phyloP scores from a whole-genome alignment of 2,888 invertebrate species.

The Pristionchus japonicus region DNA sequence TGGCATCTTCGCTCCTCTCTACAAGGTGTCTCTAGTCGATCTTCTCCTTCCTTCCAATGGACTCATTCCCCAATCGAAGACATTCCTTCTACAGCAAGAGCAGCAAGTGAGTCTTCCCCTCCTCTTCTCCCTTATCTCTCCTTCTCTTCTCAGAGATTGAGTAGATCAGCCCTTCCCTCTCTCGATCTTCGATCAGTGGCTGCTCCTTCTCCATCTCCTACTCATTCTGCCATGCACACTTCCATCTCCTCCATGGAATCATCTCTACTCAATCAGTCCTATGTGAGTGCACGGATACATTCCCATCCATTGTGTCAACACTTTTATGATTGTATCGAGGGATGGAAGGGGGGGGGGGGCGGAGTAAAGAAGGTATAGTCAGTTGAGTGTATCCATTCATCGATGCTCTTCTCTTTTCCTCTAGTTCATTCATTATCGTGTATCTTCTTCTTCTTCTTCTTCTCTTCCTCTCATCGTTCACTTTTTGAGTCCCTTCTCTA shows the following conservation, averaged over 20 bases:
- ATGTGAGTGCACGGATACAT: slow-evolving; percentile 14
- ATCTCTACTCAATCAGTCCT: slow-evolving; percentile 37
- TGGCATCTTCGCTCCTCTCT: slow-evolving; percentile 82
- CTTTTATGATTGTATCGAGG: not conserved
- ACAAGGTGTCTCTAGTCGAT: slow-evolving; percentile 55
- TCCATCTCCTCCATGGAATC: slow-evolving; percentile 12
- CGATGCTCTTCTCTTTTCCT: not conserved
- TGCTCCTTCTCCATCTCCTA: not conserved
- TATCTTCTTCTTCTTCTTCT: slow-evolving; percentile 38
- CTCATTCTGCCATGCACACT: slow-evolving; percentile 26
- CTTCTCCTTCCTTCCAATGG: not conserved
- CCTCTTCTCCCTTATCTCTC: not conserved
- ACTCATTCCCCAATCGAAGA: slow-evolving; percentile 18
- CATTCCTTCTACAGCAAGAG: slow-evolving; percentile 24
- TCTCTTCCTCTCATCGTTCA: slow-evolving; percentile 35
- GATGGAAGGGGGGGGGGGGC: not conserved
- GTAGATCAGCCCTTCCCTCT: slow-evolving; percentile 38
- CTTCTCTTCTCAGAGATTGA: not conserved
- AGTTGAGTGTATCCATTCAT: slow-evolving; percentile 2
- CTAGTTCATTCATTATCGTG: slow-evolving; percentile 32
- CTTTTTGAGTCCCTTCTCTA: slow-evolving; percentile 12
- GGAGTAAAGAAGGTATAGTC: not conserved
- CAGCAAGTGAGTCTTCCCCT: slow-evolving; percentile 6
- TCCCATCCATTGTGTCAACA: slow-evolving; percentile 17
- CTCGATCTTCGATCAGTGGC: not conserved